Base-by-base conservation (phyloP, 2,797 vertebrate species). In the Champsocephalus gunnari region DNA sequence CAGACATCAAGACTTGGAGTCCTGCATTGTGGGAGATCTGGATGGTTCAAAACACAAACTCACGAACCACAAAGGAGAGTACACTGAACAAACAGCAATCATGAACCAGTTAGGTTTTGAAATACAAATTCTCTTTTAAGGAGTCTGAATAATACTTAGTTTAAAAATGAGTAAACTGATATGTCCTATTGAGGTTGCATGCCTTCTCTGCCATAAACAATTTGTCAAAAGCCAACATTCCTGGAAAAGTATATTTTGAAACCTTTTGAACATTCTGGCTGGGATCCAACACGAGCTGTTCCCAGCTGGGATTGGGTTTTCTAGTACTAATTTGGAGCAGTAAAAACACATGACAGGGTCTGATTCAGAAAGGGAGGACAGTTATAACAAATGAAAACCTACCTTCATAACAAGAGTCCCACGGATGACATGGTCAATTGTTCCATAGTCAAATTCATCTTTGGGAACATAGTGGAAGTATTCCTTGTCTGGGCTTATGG, bases 401-500 rank as follows among this genome's bases (percentile, higher is more conserved):
- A 95, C 94, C 95, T 96, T 93, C 93, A 93, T 92, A 61, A 96
- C 92, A 60, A 95, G 77, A 67, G 94, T 94, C 91, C 94, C 92
- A 84, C 92, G 91, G 83, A 96, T 92, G 81, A 96, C 95, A 60
- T 93, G 92, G 89, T 95, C 95, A 75, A 94, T 88, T 24, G 95
- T 94, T 70, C 92, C 93, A 49, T 96, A 94, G 90, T 94, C 92
- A 87, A 96, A 96, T 63, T 96, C 66, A 0, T 95, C 94, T 68
- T 78, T 91, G 91, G 95, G 94, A 91, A 96, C 90, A 72, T 94
- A 95, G 86, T 94, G 73, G 92, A 97, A 97, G 94, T 95, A 94
- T 7, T 96, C 94, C 90, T 94, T 96, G 86, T 96, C 92, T 50
- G 95, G 94, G 92, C 95, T 96, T 87, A 96, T 93, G 83, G 87